These are phyloP conservation scores for Karalla daura DNA, from an alignment of 2,797 vertebrate species.

Conservation along the genomic window DNA sequence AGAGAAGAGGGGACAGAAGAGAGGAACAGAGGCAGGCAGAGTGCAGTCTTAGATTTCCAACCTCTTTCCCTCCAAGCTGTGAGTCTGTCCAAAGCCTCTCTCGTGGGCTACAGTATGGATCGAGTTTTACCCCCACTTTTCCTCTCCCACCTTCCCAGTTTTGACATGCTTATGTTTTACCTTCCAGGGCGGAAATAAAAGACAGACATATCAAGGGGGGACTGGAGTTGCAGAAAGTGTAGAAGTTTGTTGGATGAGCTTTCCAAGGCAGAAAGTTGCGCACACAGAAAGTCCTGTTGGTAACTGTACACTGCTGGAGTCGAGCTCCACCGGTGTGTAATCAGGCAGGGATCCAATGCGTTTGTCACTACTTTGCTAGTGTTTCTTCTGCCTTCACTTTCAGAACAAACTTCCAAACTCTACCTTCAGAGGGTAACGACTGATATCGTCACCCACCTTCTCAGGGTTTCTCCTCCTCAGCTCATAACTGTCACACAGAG, in stretches of 20 bases:
- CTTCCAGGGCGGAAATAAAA: constrained; percentile 47
- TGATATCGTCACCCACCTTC: constrained; percentile 62
- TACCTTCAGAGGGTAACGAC: constrained; percentile 45
- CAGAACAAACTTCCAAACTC: constrained; percentile 41
- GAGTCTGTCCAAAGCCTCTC: constrained; percentile 54
- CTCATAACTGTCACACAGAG: constrained; percentile 63
- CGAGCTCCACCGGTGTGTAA: constrained; percentile 51
- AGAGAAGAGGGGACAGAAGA: constrained; percentile 38
- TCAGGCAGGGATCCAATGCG: constrained; percentile 58
- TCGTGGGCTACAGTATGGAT: constrained; percentile 62
- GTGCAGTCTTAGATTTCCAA: constrained; percentile 53
- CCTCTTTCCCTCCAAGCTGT: constrained; percentile 39
- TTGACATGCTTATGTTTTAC: constrained; percentile 60
- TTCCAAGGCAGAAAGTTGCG: constrained; percentile 19
- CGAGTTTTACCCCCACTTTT: constrained; percentile 51
- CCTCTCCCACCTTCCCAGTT: constrained; percentile 39
- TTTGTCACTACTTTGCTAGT: constrained; percentile 50
- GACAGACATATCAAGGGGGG: constrained; percentile 6
- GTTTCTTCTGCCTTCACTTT: constrained; percentile 26
- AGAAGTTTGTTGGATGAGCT: constrained; percentile 38
- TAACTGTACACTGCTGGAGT: constrained; percentile 29
- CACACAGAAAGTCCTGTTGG: constrained; percentile 12
- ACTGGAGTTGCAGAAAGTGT: constrained; percentile 35
- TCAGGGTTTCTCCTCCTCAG: constrained; percentile 40
- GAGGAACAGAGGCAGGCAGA: constrained; percentile 33